Conservation (phyloP, 2,888 invertebrate species). For the Kuschelorhynchus macadamiae region DNA sequence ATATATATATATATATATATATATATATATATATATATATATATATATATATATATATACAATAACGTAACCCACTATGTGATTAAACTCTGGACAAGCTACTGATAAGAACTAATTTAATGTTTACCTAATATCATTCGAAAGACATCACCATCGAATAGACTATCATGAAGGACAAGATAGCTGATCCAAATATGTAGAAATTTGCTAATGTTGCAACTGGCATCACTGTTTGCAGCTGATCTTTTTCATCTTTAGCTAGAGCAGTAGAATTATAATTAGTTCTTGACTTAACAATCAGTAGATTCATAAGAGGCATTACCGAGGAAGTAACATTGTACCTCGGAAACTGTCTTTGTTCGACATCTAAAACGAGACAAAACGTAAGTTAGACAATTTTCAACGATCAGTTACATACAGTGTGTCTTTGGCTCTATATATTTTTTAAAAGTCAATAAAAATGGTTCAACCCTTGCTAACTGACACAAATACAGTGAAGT, state of each 20-base stretch:
- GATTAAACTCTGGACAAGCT: too few relatives aligned
- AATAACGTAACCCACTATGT: too few relatives aligned
- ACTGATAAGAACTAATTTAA: too few relatives aligned
- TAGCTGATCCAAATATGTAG: conserved; percentile 43
- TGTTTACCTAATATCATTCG: conserved; percentile 21
- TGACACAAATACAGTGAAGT: too few relatives aligned
- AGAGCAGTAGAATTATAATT: conserved; percentile 24
- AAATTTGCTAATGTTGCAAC: conserved; percentile 43
- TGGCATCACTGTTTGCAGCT: conserved; percentile 44
- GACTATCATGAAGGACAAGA: conserved; percentile 43
- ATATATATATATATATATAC: too few relatives aligned
- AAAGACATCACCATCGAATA: conserved; percentile 43
- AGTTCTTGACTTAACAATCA: conserved; percentile 31
- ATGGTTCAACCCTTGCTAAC: too few relatives aligned
- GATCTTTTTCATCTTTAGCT: conserved; percentile 29
- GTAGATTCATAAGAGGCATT: conserved; percentile 30
- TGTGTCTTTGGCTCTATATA: too few relatives aligned
- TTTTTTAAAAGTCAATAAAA: too few relatives aligned
- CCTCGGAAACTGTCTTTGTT: conserved; percentile 25
- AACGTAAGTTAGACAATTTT: not conserved
- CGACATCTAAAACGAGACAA: conserved; percentile 26
- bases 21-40: too few relatives aligned
- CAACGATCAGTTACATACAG: too few relatives aligned
- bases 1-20: too few relatives aligned
- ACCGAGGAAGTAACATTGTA: conserved; percentile 31